Conservation (phyloP, 2,113 vertebrate genomes). For the Cavia aperea region DNA sequence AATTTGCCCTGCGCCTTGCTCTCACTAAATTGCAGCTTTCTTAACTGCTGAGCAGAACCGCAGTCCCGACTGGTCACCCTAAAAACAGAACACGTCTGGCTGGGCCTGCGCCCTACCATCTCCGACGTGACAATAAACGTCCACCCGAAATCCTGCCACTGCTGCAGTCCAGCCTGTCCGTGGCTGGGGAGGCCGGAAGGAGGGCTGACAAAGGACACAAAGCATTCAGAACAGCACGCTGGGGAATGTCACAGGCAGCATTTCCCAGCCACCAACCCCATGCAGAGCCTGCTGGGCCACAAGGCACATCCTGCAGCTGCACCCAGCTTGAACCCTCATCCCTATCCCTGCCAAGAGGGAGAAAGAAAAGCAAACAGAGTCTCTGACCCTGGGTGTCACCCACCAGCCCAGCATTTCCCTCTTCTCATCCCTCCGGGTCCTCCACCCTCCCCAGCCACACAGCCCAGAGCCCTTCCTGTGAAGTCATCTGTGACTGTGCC, state of each 20-base stretch:
- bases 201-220: slow-evolving; percentile 39
- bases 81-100: slow-evolving; percentile 52
- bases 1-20: slow-evolving; percentile 39
- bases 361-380: neutral
- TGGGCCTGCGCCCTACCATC: neutral
- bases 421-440: neutral
- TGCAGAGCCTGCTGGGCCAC: neutral
- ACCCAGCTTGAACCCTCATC: neutral
- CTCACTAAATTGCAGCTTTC: slow-evolving; percentile 55
- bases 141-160: neutral
- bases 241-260: neutral
- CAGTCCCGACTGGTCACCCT: slow-evolving; percentile 48
- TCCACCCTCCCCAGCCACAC: neutral
- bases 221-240: neutral
- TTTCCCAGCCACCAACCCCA: slow-evolving; percentile 35
- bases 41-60: slow-evolving; percentile 51
- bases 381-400: neutral
- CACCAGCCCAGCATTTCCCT: neutral
- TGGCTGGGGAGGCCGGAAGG: neutral
- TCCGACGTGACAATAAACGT: neutral
- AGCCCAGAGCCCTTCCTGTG: neutral
- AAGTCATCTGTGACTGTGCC: neutral
- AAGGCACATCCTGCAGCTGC: slow-evolving; percentile 21
- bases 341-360: neutral
- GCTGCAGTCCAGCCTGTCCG: neutral